Base-by-base conservation (phyloP, 1,140 invertebrate genomes). In the Lutraria rhynchaena region DNA sequence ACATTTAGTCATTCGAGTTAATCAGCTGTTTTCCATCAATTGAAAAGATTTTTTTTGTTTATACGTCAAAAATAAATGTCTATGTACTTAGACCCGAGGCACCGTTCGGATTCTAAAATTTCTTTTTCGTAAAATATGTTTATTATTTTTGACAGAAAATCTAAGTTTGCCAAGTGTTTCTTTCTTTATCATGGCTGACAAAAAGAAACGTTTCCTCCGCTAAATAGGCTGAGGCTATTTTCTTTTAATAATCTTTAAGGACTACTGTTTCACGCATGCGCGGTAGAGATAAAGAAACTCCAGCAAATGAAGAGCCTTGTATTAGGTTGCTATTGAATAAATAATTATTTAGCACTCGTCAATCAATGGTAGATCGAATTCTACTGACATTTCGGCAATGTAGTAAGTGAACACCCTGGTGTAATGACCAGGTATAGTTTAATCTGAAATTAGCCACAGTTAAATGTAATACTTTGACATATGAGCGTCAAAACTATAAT, bases 231-330 rank as follows among this genome's bases (percentile, higher is more conserved):
- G 31, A 51, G 67, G 51, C 46, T 37, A 70, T 70, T 69, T 70
- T 55, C 49, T 53, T 70, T 70, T 69, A 19, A 15, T 51, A 51
- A 67, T 67, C 63, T 67, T 27, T 51, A 69, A 67, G n/a, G 37
- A 41, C 37, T 5, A 15, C 37, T 3, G 17, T 15, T 11, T 17
- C 27, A 29, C 67, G 67, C 67, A 53, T 53, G 67, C 67, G 41
- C 67, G n/a, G 31, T 49, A 11, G 46, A 17, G 19, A 51, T 70
- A 35, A 53, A 35, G 51, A 51, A n/a, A 33, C 3, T 37, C 24
- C 27, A 70, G 29, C 67, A 35, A 70, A 70, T 70, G 46, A 31
- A 55, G n/a, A 37, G 67, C 67, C 27, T 31, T 58, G 33, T 70
- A 55, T 33, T 3, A 53, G 33, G 17, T 22, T 44, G 33, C 24